These are phyloP conservation scores for Watsonalla binaria DNA, from an alignment of 2,888 invertebrate genomes.

Conservation along the genomic window DNA sequence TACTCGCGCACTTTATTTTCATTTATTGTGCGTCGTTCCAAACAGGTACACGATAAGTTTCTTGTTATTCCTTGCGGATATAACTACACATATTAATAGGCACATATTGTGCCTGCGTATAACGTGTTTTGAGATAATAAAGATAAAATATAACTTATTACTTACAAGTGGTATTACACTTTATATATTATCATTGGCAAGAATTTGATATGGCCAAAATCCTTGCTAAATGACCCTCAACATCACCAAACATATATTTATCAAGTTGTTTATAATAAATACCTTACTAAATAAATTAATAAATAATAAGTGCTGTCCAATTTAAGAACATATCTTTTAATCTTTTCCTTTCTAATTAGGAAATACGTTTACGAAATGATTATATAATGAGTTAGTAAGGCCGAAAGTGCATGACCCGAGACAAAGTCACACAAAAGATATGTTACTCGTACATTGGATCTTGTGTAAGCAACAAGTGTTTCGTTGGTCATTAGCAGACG, in stretches of 20 bases:
- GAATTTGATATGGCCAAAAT: too few relatives aligned
- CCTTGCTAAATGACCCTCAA: too few relatives aligned
- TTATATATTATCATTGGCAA: too few relatives aligned
- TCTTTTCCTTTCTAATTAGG: slow-evolving; percentile 21
- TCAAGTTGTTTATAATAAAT: too few relatives aligned
- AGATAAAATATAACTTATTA: too few relatives aligned
- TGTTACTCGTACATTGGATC: slow-evolving; percentile 10
- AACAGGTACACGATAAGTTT: too few relatives aligned
- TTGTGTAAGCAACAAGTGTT: slow-evolving; percentile 25
- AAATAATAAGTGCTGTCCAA: background rate
- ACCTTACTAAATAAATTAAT: background rate
- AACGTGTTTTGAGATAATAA: too few relatives aligned
- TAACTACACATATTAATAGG: too few relatives aligned
- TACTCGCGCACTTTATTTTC: background rate
- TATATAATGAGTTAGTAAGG: slow-evolving; percentile 20
- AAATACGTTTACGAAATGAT: slow-evolving; percentile 19
- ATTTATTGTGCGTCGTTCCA: background rate
- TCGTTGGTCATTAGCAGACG: slow-evolving; percentile 15
- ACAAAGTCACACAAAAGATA: slow-evolving; percentile 16
- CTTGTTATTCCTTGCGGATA: too few relatives aligned
- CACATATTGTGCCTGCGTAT: too few relatives aligned
- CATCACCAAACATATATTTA: too few relatives aligned
- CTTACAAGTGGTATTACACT: too few relatives aligned
- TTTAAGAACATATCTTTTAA: background rate
- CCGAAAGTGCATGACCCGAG: slow-evolving; percentile 18